phyloP scores from a whole-genome alignment of 2,797 vertebrate genomes.

The Centroberyx gerrardi region DNA sequence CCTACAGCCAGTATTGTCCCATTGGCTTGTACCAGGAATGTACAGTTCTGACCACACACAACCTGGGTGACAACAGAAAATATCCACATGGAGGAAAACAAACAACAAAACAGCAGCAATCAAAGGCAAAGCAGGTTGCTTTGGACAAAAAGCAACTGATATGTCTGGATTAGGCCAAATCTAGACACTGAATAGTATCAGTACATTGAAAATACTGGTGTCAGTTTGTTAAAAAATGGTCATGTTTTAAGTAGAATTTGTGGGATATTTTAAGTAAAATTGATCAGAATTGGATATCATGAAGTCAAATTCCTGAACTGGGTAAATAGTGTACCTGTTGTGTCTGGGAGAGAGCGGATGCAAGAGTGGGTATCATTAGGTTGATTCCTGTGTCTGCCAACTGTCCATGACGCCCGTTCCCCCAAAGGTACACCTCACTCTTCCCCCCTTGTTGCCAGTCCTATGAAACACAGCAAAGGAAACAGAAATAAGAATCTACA shows the following conservation, averaged over 20 bases:
- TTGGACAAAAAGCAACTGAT: no score
- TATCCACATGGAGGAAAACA: conserved; percentile 22
- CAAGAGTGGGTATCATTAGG: conserved; percentile 83
- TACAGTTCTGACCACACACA: conserved; percentile 90
- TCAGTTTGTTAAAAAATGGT: no score
- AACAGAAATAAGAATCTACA: not conserved
- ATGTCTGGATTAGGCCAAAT: conserved; percentile 8
- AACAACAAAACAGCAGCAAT: conserved; percentile 10
- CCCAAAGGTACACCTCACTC: conserved; percentile 89
- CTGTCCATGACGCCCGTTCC: conserved; percentile 88
- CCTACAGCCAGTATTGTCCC: conserved; percentile 87
- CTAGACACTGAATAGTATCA: not conserved
- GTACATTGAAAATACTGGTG: not conserved
- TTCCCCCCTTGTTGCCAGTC: conserved; percentile 90
- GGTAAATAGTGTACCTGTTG: conserved; percentile 80
- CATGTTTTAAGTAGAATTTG: no score
- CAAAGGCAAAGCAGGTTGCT: conserved; percentile 5
- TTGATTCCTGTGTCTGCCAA: conserved; percentile 86
- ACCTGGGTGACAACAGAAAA: conserved; percentile 75
- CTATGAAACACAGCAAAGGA: conserved; percentile 62
- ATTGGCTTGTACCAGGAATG: conserved; percentile 88
- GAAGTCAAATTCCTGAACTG: not conserved
- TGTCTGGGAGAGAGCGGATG: conserved; percentile 84
- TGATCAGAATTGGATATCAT: no score
- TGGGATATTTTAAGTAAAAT: no score